Evolutionary conservation across 2,113 vertebrate genomes (phyloP), one percentile per base, ranked within the genome.

Genomic region (Xiphorhynchus elegans): DNA sequence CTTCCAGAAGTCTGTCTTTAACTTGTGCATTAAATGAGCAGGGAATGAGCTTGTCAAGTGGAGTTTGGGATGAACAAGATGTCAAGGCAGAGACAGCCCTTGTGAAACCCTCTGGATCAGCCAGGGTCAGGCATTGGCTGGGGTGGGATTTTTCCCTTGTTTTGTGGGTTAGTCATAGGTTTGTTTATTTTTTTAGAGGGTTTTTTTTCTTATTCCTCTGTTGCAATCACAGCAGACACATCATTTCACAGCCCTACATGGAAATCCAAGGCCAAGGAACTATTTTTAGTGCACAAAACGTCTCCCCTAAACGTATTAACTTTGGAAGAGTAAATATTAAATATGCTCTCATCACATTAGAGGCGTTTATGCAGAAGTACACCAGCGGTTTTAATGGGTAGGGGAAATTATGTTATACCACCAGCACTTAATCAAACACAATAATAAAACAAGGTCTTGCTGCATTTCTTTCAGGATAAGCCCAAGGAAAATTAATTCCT

Each of bases 161-260:
- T 89, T 66, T 80, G 46, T 72, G 77, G 23, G 23, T 96, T 90
- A 93, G 90, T 94, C 77, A 90, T 49, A 84, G 60, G 62, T 89
- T 96, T 88, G 81, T 90, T 94, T 96, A 66, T 89, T 91, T 93
- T 90, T 82, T 93, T 50, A 50, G 40, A 58, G 31, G 2, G 3
- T 29, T 28, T n/a, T 42, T 70, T 40, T 87, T 75, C 62, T 66
- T 74, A 69, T 81, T 94, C 70, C 42, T 93, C 89, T 87, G 56
- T 89, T 85, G 82, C 85, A 92, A 91, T 92, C 93, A 81, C 60
- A 58, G 95, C 89, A 94, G 88, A 82, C 76, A 47, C 82, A 92
- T 89, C 35, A 73, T 88, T 96, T 94, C 89, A 86, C 58, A 93
- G 74, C 95, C 96, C 95, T 97, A 95, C 78, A 96, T 95, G 93